Conservation (phyloP, 2,797 vertebrate species). For the Melanotaenia boesemani region DNA sequence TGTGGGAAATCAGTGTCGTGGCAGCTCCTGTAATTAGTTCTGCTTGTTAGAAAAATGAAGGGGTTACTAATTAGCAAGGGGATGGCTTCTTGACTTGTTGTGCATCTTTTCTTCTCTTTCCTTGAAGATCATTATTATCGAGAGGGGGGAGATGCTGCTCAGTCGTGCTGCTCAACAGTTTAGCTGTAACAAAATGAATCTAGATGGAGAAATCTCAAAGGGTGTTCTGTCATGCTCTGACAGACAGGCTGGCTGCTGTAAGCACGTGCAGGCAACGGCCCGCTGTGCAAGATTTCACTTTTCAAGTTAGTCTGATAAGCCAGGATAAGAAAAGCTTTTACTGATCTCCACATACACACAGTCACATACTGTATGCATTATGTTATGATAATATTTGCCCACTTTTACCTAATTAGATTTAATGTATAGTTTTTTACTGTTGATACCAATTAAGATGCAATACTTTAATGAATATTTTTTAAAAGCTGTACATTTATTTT, state of each 20-base stretch:
- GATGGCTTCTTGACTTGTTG: slow-evolving; percentile 80
- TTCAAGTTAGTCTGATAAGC: slow-evolving; percentile 46
- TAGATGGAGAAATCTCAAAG: slow-evolving; percentile 70
- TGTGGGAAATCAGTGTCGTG: slow-evolving; percentile 81
- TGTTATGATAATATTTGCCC: not conserved
- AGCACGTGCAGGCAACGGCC: slow-evolving; percentile 54
- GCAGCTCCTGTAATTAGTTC: slow-evolving; percentile 87
- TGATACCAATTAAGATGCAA: not conserved
- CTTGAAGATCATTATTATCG: slow-evolving; percentile 79
- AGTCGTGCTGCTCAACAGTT: slow-evolving; percentile 56
- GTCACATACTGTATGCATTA: slow-evolving; percentile 9
- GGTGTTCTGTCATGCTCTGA: slow-evolving; percentile 64
- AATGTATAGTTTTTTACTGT: not conserved
- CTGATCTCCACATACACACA: not conserved
- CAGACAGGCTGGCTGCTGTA: slow-evolving; percentile 59
- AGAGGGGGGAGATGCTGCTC: slow-evolving; percentile 20
- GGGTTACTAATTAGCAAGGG: slow-evolving; percentile 86
- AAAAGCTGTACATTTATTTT: not conserved
- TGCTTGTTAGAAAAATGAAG: slow-evolving; percentile 86
- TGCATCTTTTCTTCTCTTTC: slow-evolving; percentile 72
- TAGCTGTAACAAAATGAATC: slow-evolving; percentile 50
- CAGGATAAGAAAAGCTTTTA: not conserved
- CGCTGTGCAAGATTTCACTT: slow-evolving; percentile 54
- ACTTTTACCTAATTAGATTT: slow-evolving; percentile 15
- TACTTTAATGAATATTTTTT: not conserved